phyloP scores from a whole-genome alignment of 2,113 vertebrate genomes.

The Mystacornis crossleyi region DNA sequence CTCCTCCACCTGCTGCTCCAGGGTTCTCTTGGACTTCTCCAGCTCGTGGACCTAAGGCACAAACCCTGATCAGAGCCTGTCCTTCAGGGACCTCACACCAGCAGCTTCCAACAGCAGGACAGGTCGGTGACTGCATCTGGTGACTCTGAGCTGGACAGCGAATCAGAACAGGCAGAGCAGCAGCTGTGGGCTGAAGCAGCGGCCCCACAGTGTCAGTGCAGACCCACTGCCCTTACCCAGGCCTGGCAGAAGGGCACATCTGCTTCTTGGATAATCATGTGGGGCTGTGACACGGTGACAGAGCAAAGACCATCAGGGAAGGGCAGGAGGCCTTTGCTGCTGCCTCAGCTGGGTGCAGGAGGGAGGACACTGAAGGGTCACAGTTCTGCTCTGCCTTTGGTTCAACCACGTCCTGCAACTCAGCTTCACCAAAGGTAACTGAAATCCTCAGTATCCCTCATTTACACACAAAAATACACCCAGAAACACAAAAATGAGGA shows the following conservation, averaged over 20 bases:
- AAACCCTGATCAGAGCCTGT: background rate
- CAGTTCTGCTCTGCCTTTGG: background rate
- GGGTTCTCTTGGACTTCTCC: constrained; percentile 94
- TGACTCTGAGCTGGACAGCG: background rate
- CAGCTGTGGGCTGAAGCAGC: background rate
- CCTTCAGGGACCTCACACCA: background rate
- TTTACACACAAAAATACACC: background rate
- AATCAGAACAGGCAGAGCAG: background rate
- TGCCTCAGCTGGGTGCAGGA: background rate
- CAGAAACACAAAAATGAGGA: background rate
- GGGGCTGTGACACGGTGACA: background rate
- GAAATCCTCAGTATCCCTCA: background rate
- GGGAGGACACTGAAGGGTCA: background rate
- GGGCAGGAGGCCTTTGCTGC: background rate
- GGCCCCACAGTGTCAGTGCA: background rate
- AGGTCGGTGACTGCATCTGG: background rate
- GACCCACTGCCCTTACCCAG: background rate
- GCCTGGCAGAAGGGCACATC: background rate
- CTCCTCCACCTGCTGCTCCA: constrained; percentile 97
- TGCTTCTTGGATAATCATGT: background rate
- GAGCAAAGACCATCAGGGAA: background rate
- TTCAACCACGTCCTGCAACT: background rate
- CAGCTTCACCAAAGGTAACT: background rate
- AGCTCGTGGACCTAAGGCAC: constrained; percentile 88
- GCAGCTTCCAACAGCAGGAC: background rate